A percentile compares a stretch with the other conserved stretches of the same genome.
Evolutionary conservation across 2,888 invertebrate genomes (phyloP).

Genomic region (Hypsopygia costalis): DNA sequence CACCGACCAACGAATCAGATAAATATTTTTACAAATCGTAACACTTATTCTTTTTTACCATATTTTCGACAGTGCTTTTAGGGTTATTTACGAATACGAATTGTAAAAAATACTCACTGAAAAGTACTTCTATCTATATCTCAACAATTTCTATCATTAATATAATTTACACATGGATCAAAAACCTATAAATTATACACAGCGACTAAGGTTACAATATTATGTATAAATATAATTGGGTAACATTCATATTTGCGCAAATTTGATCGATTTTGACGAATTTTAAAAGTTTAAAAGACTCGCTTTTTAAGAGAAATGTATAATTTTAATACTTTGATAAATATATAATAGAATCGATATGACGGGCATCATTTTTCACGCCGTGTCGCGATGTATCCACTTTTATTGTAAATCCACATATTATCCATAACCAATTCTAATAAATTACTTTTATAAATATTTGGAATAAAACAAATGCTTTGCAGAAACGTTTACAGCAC

Average conservation of each 20-base stretch:
- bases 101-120: slow-evolving; percentile 7
- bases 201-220: slow-evolving; percentile 8
- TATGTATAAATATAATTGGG: neutral
- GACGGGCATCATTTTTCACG: neutral
- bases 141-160: slow-evolving; percentile 22
- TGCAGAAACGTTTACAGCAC: slow-evolving; percentile 46
- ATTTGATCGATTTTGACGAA: neutral
- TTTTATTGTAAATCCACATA: neutral
- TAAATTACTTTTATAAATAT: neutral
- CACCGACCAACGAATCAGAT: too few species aligned
- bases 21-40: too few species aligned
- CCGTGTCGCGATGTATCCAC: neutral
- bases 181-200: slow-evolving; percentile 5
- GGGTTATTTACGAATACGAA: too few species aligned
- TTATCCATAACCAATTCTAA: neutral
- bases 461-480: neutral
- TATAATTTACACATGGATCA: slow-evolving; percentile 12
- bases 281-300: too few species aligned
- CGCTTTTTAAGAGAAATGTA: too few species aligned
- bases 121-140: slow-evolving; percentile 29
- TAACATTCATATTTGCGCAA: neutral
- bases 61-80: too few species aligned
- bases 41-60: too few species aligned
- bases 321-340: too few species aligned
- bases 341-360: neutral